Conservation (phyloP, 2,113 vertebrate species). For the Miniopterus natalensis region DNA sequence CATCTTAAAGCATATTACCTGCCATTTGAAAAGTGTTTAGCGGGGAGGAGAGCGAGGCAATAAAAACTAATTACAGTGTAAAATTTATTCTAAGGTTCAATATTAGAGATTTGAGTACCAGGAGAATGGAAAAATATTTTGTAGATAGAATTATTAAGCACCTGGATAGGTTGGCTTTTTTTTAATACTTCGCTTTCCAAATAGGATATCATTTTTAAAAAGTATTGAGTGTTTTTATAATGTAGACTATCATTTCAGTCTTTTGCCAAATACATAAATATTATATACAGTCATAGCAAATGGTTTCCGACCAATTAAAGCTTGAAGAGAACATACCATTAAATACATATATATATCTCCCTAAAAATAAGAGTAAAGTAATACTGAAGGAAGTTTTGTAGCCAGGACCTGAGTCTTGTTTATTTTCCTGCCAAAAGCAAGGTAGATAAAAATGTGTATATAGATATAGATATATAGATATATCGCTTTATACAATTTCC, state of each 20-base stretch:
- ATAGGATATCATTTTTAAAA: constrained; percentile 10
- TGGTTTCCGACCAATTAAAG: not conserved
- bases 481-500: not conserved
- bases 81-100: not conserved
- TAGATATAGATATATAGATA: not conserved
- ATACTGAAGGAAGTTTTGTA: not conserved
- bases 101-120: constrained; percentile 31
- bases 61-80: constrained; percentile 12
- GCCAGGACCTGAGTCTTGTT: not conserved
- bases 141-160: not conserved
- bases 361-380: not conserved
- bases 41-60: not conserved
- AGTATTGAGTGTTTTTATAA: not conserved
- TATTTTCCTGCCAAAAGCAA: constrained; percentile 40
- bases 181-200: not conserved
- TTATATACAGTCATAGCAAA: not conserved
- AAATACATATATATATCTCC: not conserved
- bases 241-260: not conserved
- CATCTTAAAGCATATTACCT: not conserved
- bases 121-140: constrained; percentile 34
- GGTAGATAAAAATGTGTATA: not conserved
- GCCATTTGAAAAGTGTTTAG: constrained; percentile 59
- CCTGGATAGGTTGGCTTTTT: not conserved
- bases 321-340: not conserved
- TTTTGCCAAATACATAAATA: not conserved